Evolutionary conservation across 2,888 invertebrate genomes (phyloP).

Genomic region (Trypoxylon attenuatum): DNA sequence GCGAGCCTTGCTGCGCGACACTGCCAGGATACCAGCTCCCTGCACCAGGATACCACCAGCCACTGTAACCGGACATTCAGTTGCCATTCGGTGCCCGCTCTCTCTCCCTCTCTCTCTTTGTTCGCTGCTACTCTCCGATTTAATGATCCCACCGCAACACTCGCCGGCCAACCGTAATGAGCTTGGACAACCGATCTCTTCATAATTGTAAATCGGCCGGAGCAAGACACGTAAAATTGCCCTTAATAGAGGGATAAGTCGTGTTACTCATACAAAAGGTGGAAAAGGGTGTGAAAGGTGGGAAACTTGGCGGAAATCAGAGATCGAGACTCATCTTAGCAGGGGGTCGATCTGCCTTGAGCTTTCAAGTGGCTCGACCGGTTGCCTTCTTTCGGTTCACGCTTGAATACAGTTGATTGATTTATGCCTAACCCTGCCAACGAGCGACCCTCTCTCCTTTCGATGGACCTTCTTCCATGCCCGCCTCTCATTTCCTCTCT

Average conservation of each 20-base stretch:
- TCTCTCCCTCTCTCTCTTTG: not conserved
- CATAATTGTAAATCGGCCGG: not conserved
- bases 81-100: not conserved
- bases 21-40: constrained; percentile 11
- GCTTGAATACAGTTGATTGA: constrained; percentile 60
- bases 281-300: not conserved
- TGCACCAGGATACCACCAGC: not conserved
- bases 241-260: not conserved
- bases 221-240: too few relatives aligned
- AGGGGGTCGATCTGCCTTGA: constrained; percentile 6
- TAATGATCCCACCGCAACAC: not conserved
- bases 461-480: constrained; percentile 14
- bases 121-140: not conserved
- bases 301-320: constrained; percentile 23
- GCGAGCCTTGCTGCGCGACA: constrained; percentile 50
- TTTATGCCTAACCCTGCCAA: constrained; percentile 66
- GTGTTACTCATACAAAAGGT: not conserved
- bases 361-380: constrained; percentile 1
- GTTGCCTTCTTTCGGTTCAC: constrained; percentile 25
- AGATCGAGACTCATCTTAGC: constrained; percentile 40
- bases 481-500: not conserved
- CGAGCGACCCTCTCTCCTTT: constrained; percentile 55
- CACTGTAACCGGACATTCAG: not conserved
- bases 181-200: not conserved
- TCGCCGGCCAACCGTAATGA: not conserved